Evolutionary conservation across 2,888 invertebrate genomes (phyloP).

Genomic region (Choreutis nemorana): DNA sequence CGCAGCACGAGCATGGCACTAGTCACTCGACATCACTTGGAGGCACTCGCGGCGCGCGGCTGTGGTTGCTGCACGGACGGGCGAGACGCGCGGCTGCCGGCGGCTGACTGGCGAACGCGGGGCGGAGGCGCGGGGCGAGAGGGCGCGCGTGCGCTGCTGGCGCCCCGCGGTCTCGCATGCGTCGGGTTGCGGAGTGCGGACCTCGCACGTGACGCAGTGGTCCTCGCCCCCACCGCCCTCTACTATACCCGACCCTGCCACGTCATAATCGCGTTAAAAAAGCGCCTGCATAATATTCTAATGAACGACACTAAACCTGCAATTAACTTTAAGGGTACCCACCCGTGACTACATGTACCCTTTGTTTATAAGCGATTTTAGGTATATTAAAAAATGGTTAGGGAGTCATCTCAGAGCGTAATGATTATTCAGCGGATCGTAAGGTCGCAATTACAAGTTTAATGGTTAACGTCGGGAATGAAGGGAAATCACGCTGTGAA

Average conservation of each 20-base stretch:
- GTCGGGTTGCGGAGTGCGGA: constrained; percentile 64
- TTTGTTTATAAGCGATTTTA: constrained; percentile 45
- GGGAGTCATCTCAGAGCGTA: constrained; percentile 34
- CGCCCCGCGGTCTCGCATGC: constrained; percentile 65
- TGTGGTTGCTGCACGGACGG: constrained; percentile 15
- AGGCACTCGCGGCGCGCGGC: constrained; percentile 45
- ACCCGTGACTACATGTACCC: constrained; percentile 22
- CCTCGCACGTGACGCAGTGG: constrained; percentile 65
- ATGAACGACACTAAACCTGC: constrained; percentile 58
- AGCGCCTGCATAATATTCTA: constrained; percentile 59
- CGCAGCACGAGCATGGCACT: constrained; percentile 62
- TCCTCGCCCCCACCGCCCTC: constrained; percentile 56
- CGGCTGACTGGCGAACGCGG: constrained; percentile 64
- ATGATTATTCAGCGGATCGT: constrained; percentile 36
- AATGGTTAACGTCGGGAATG: constrained; percentile 29
- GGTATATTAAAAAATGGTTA: constrained; percentile 49
- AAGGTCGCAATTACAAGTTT: constrained; percentile 50
- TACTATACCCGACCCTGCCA: constrained; percentile 49
- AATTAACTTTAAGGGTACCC: constrained; percentile 47
- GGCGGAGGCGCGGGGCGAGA: constrained; percentile 24
- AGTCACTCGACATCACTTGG: constrained; percentile 63
- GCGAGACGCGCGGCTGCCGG: constrained; percentile 50
- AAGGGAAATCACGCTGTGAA: constrained; percentile 24
- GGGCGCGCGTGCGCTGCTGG: constrained; percentile 48
- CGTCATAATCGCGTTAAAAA: constrained; percentile 63